These are phyloP conservation scores for Amyelois transitella DNA, from an alignment of 1,140 invertebrate genomes.

Conservation along the genomic window DNA sequence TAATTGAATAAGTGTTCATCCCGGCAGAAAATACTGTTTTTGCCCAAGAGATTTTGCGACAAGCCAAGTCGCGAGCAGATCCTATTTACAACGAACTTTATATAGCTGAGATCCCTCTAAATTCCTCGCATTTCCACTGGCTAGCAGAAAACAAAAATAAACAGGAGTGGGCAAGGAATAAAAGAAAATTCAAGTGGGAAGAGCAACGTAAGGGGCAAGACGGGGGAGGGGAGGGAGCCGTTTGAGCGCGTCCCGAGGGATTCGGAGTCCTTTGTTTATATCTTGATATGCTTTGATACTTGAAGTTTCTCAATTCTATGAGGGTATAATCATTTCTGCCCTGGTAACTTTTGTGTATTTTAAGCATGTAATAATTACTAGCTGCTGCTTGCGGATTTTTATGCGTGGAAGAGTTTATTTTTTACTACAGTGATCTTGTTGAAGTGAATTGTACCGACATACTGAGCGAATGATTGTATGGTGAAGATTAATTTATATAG, in stretches of 20 bases:
- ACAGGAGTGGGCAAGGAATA: constrained; percentile 64
- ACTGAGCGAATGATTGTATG: no score
- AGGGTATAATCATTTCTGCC: neutral
- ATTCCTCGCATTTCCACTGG: constrained; percentile 54
- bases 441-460: no score
- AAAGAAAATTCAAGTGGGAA: constrained; percentile 68
- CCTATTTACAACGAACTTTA: no score
- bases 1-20: no score
- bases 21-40: no score
- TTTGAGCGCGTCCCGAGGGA: constrained; percentile 31
- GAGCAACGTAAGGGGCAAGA: constrained; percentile 54
- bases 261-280: constrained; percentile 61
- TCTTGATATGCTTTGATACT: constrained; percentile 25
- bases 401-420: no score
- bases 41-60: no score
- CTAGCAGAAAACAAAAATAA: constrained; percentile 71
- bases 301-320: neutral
- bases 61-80: no score
- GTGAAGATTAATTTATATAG: no score
- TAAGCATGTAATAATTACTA: neutral
- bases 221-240: constrained; percentile 15
- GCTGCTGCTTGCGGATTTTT: no score
- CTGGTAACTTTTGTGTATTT: neutral
- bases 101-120: neutral
- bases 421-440: no score